Base-by-base conservation (phyloP, 2,797 vertebrate species). In the Enteromius afrohamiltoni region DNA sequence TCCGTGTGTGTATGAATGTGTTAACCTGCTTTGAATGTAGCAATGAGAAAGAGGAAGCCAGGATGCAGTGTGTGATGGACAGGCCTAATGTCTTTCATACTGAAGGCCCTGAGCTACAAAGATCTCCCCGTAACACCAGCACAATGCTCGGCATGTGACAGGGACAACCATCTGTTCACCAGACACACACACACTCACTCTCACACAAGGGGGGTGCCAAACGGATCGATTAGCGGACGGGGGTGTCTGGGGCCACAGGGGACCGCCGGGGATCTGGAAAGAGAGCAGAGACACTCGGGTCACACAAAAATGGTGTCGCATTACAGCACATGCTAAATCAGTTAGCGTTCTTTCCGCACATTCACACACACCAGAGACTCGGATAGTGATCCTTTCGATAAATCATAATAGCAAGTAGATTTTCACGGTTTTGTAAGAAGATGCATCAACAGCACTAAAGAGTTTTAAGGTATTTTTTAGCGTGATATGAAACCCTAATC, bases 261-360 rank as follows among this genome's bases (percentile, higher is more conserved):
- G 91, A 93, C 83, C 87, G 89, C 83, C 62, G 77, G 64, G 85
- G 86, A 83, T 87, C 82, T 80, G 83, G 87, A 86, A 80, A 85
- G 84, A 49, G 80, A 77, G 88, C 67, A 88, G 51, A 92, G 92
- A 94, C 91, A 90, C 91, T 90, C 86, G 90, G 94, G 94, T 95
- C 94, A 89, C 87, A 94, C 92, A 93, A 90, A 93, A 92, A 90
- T 14, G 93, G 94, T 94, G 92, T 95, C 88, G 81, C 83, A 91
- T 95, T 95, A 93, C 94, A 93, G 91, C 93, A 93, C 94, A 95
- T 95, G 94, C 93, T 94, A 95, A 94, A 95, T 94, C 93, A 93
- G 93, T 95, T 95, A 95, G 90, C 91, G 90, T 91, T 90, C 90
- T 89, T 90, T 88, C 88, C 90, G 88, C 80, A 76, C 84, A 82